These are phyloP conservation scores for Sinonovacula constricta DNA, from an alignment of 1,140 invertebrate genomes.

Conservation along the genomic window DNA sequence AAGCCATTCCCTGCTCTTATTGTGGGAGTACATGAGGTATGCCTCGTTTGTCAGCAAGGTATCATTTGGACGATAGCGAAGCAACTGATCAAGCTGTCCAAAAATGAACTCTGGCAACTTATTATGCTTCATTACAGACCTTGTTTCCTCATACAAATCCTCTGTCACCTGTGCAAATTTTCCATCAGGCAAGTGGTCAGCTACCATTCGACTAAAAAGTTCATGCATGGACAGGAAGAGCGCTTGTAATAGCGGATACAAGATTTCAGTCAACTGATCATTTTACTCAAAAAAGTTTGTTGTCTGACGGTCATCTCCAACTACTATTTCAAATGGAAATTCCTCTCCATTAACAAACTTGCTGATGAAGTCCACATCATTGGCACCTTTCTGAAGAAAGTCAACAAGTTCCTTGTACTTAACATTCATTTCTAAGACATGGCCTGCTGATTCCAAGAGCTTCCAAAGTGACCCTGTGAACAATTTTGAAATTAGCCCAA, in stretches of 20 bases:
- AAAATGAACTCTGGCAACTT: constrained; percentile 48
- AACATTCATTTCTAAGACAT: constrained; percentile 45
- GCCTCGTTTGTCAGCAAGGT: constrained; percentile 25
- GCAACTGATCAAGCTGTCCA: constrained; percentile 31
- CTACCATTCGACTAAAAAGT: constrained; percentile 8
- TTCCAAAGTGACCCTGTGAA: constrained; percentile 48
- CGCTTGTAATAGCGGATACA: not conserved
- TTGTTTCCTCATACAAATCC: not conserved
- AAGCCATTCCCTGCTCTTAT: constrained; percentile 28
- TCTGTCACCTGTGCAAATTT: constrained; percentile 20
- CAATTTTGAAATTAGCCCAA: constrained; percentile 45
- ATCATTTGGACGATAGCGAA: constrained; percentile 30
- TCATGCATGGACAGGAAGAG: not conserved
- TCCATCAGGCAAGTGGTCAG: constrained; percentile 23
- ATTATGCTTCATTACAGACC: constrained; percentile 34
- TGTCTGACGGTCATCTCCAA: not conserved
- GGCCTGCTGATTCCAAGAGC: constrained; percentile 31
- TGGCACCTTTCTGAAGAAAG: constrained; percentile 15
- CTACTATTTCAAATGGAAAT: not conserved
- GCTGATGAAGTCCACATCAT: not conserved
- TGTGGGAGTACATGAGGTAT: constrained; percentile 45
- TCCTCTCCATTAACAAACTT: constrained; percentile 28
- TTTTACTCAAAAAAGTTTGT: not conserved
- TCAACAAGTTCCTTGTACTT: constrained; percentile 1
- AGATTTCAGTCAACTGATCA: not conserved